A percentile compares a stretch with the other conserved stretches of the same genome.
Evolutionary conservation across 2,888 invertebrate genomes (phyloP).

Genomic region (Perithous albicinctus): DNA sequence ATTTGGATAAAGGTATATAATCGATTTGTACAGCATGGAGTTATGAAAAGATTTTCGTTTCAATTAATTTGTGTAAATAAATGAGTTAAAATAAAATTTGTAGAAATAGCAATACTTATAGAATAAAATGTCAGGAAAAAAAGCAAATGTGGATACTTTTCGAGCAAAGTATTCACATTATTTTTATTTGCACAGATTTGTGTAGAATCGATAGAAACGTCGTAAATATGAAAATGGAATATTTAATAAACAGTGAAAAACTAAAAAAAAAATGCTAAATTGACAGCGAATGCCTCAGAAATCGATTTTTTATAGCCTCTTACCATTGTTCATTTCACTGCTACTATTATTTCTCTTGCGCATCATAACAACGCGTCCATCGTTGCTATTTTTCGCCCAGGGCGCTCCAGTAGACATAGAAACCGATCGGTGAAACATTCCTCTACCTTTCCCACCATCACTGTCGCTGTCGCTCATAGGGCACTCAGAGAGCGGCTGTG

Average conservation of each 20-base stretch:
- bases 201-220: too few relatives aligned
- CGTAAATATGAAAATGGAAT: too few relatives aligned
- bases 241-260: too few relatives aligned
- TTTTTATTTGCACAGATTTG: too few relatives aligned
- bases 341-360: constrained; percentile 90
- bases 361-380: constrained; percentile 87
- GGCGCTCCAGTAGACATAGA: constrained; percentile 92
- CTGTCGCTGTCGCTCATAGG: constrained; percentile 86
- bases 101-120: neutral
- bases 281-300: too few relatives aligned
- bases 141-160: too few relatives aligned
- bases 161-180: too few relatives aligned
- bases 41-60: neutral
- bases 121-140: neutral
- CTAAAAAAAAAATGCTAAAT: too few relatives aligned
- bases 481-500: constrained; percentile 86
- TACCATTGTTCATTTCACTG: constrained; percentile 87
- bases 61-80: neutral
- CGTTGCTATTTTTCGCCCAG: constrained; percentile 87
- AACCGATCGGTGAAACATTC: constrained; percentile 93
- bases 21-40: neutral
- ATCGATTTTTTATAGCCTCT: neutral
- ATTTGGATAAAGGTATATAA: neutral
- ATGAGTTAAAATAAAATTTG: neutral
- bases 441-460: constrained; percentile 85